phyloP scores from a whole-genome alignment of 2,797 vertebrate genomes.

The Mus caroli region DNA sequence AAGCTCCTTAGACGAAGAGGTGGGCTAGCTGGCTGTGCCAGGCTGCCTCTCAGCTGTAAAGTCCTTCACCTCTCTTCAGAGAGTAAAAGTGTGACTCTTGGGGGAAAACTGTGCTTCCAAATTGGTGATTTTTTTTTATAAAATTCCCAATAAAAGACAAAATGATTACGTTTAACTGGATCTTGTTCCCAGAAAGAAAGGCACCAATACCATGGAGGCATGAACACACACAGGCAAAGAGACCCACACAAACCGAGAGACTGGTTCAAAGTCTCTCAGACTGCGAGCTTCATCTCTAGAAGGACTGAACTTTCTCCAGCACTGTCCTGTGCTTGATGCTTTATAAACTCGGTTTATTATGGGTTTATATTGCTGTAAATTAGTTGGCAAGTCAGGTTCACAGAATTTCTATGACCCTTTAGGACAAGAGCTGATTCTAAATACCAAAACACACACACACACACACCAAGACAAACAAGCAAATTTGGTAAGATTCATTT shows the following conservation, averaged over 20 bases:
- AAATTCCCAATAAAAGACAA: constrained; percentile 23
- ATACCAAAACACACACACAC: not conserved
- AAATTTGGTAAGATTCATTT: constrained; percentile 36
- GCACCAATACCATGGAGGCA: not conserved
- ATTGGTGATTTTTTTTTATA: not conserved
- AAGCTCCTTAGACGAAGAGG: not conserved
- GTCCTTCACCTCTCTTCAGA: constrained; percentile 1
- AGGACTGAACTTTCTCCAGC: not conserved
- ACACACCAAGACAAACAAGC: not conserved
- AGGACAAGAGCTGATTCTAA: constrained; percentile 55
- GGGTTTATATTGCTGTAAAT: not conserved
- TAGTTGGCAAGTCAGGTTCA: not conserved
- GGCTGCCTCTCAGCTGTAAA: not conserved
- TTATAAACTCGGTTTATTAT: constrained; percentile 8
- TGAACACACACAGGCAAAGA: not conserved
- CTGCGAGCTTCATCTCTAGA: not conserved
- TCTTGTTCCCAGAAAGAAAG: not conserved
- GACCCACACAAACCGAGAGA: not conserved
- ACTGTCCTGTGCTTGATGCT: not conserved
- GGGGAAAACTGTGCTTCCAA: not conserved
- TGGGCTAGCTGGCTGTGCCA: not conserved
- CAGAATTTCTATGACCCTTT: constrained; percentile 10
- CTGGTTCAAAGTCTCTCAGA: not conserved
- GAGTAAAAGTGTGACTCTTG: not conserved
- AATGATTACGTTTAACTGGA: not conserved